Percentiles rank a stretch among this genome's conserved stretches.
phyloP scores from a whole-genome alignment of 1,140 invertebrate species.

The Neodiprion pinetum region DNA sequence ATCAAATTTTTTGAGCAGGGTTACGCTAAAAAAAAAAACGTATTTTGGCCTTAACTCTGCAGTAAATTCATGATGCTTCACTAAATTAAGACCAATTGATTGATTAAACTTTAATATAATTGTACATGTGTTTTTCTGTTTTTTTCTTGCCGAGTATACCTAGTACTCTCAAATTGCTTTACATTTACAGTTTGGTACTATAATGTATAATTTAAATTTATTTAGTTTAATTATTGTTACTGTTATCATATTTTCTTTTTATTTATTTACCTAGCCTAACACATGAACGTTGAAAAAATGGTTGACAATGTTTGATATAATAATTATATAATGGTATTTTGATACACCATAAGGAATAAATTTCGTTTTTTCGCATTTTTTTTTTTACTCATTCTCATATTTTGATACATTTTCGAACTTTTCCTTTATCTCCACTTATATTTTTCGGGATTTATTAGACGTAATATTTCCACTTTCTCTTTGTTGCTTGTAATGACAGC shows the following conservation, averaged over 20 bases:
- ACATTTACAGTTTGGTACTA: slow-evolving; percentile 1
- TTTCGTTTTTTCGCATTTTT: neutral
- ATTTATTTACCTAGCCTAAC: slow-evolving; percentile 39
- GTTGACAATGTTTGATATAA: slow-evolving; percentile 39
- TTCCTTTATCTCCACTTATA: neutral
- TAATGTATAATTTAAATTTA: neutral
- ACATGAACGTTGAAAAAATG: slow-evolving; percentile 44
- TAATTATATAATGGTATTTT: slow-evolving; percentile 1
- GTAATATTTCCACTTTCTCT: neutral
- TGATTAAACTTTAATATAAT: too few species aligned
- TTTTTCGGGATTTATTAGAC: neutral
- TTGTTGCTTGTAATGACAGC: neutral
- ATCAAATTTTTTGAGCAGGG: too few species aligned
- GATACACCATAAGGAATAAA: neutral
- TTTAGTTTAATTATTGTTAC: neutral
- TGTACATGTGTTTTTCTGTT: too few species aligned
- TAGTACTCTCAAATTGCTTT: neutral
- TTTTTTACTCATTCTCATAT: neutral
- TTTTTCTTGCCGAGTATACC: too few species aligned
- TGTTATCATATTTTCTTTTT: slow-evolving; percentile 16
- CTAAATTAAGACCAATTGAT: too few species aligned
- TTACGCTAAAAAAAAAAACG: too few species aligned
- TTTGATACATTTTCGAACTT: neutral
- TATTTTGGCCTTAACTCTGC: too few species aligned
- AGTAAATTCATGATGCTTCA: too few species aligned